Conservation (phyloP, 1,140 invertebrate genomes). For the Microvelia longipes region DNA sequence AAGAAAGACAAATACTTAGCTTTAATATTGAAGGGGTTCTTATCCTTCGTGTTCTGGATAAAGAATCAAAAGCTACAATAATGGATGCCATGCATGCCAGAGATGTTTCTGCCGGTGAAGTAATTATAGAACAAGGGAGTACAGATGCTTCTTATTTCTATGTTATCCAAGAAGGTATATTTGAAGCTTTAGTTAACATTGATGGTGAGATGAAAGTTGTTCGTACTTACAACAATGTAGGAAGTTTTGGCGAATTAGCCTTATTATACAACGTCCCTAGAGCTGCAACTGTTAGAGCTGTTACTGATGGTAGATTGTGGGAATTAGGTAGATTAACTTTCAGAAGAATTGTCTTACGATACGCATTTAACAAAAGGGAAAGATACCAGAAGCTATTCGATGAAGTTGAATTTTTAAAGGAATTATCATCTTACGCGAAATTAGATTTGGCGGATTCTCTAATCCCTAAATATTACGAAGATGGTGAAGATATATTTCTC, state of each 20-base stretch:
- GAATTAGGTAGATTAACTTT: slow-evolving; percentile 92
- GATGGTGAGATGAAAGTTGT: slow-evolving; percentile 41
- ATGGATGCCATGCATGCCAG: slow-evolving; percentile 47
- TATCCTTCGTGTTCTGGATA: not conserved
- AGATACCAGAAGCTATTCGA: slow-evolving; percentile 87
- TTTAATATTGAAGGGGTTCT: not conserved
- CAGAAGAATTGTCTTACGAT: slow-evolving; percentile 85
- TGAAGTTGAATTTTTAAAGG: slow-evolving; percentile 64
- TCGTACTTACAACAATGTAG: slow-evolving; percentile 74
- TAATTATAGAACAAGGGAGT: slow-evolving; percentile 32
- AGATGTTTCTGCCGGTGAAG: slow-evolving; percentile 35
- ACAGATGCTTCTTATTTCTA: slow-evolving; percentile 69
- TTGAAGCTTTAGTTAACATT: slow-evolving; percentile 67
- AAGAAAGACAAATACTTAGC: not conserved
- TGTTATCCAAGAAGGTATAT: slow-evolving; percentile 83
- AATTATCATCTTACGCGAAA: slow-evolving; percentile 53
- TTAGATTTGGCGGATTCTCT: slow-evolving; percentile 93
- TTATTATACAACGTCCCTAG: slow-evolving; percentile 95
- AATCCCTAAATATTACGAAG: slow-evolving; percentile 53
- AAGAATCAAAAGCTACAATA: slow-evolving; percentile 23
- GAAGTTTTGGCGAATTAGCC: slow-evolving; percentile 90
- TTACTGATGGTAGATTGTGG: slow-evolving; percentile 73
- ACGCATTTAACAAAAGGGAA: slow-evolving; percentile 88
- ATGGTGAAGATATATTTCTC: slow-evolving; percentile 70
- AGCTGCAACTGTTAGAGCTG: slow-evolving; percentile 72